Base-by-base conservation (phyloP, 2,888 invertebrate species). In the Pachydiplax longipennis region DNA sequence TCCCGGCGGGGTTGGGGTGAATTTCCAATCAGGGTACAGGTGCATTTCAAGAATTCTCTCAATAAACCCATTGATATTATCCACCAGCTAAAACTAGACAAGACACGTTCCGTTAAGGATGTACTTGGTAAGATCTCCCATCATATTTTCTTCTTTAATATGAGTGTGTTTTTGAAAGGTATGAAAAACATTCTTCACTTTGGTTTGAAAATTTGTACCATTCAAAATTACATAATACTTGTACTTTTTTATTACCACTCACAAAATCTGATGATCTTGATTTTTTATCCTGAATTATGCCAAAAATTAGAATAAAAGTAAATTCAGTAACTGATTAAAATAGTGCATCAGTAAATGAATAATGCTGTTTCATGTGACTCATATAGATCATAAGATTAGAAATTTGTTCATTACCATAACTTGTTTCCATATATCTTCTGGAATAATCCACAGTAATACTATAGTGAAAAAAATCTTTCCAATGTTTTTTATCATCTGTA, bases 1-100 rank as follows among this genome's bases (percentile, higher is more conserved):
- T 96, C 97, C 0, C 95, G 98, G 65, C 95, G 97, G 91, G 98
- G 98, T 31, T 98, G 98, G 98, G 98, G 98, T 18, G 98, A 98
- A 94, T 98, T 98, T 94, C 97, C 97, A 0, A 95, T 98, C 8
- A 94, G 97, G 90, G 95, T 98, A 3, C 97, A 97, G 93, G 94
- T 98, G 1, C 97, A 97, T 94, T 98, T 98, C 93, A 94, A 95
- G 8, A 96, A 97, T 91, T 93, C 95, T 12, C 94, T 96, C 25
- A 97, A 98, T 93, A 96, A 97, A 91, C 97, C 98, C 0, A 96
- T 97, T 48, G 96, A 97, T 92, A 94, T 98, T 22, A 95, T 97
- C 90, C 98, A 98, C 94, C 95, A 96, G 92, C 95, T 98, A 92
- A 96, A 97, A 93, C 94, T 98, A 91, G 98, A 98, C 94, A 95